Evolutionary conservation across 2,113 vertebrate species (phyloP), one percentile per base, ranked within the genome.

Genomic region (Mugil cephalus): DNA sequence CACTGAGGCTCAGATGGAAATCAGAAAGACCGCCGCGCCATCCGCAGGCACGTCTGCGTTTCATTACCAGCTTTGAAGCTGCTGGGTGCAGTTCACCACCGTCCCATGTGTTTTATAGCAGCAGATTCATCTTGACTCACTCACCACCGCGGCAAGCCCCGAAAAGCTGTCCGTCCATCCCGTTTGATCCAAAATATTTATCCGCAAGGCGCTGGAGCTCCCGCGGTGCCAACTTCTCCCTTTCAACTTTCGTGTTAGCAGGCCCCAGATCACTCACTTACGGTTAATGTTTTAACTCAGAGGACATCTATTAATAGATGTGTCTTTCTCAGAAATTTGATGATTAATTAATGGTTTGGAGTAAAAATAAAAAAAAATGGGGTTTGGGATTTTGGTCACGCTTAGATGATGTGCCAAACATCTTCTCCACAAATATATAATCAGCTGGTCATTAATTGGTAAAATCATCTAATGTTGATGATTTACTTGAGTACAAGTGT

Each of bases 81-180:
- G 54, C 75, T 59, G 88, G 83, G 73, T 64, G 84, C 85, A 76
- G 81, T 36, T 77, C 1, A 59, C 84, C 84, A 17, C 86, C 34
- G 43, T 4, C 17, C 63, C 66, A 71, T 78, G 66, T 75, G 88
- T 79, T 82, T 66, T 19, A 52, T 2, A 59, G 77, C 52, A 65
- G 21, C 52, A 7, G 65, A 75, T 67, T 36, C 43, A 14, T 76
- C 68, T 76, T 72, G 77, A 77, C 74, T 77, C 78, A 47, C 46
- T 66, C 68, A 34, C 53, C 69, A 43, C 50, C 1, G 39, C 10
- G 56, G 48, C 53, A 59, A 69, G 48, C 50, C 62, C 59, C 69
- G 61, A 40, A 56, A 50, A 24, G 14, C 56, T 52, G 69, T 54
- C 81, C 53, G 39, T 15, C 54, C 54, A 6, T 51, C 13, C 6